These are phyloP conservation scores for Mimumesa dahlbomi DNA, from an alignment of 2,888 invertebrate species.

Conservation along the genomic window DNA sequence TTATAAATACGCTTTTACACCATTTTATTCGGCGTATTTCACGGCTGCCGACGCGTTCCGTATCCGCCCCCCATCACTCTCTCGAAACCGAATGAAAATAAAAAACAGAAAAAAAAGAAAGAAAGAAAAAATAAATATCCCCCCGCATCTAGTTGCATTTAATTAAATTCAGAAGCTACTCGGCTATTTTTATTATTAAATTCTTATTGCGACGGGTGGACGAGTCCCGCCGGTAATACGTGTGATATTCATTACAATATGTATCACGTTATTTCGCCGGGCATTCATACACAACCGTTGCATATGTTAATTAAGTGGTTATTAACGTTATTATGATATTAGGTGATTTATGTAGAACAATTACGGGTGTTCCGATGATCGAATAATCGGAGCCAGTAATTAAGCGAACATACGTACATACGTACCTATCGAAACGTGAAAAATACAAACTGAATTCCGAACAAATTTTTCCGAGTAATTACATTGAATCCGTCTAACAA, in stretches of 20 bases:
- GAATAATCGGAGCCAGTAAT: not conserved
- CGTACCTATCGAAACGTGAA: too few species aligned
- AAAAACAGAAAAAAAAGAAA: too few species aligned
- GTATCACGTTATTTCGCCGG: too few species aligned
- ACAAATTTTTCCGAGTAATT: too few species aligned
- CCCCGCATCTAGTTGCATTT: not conserved
- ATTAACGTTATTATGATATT: not conserved
- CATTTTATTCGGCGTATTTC: slow-evolving; percentile 9
- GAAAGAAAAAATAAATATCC: not conserved
- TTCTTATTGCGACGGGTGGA: not conserved
- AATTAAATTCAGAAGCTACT: not conserved
- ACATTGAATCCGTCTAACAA: too few species aligned
- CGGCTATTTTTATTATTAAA: not conserved
- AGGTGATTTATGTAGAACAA: not conserved
- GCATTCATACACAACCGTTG: too few species aligned
- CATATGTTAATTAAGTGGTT: not conserved
- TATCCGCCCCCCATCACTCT: too few species aligned
- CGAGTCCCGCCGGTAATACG: not conserved
- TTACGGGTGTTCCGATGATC: not conserved
- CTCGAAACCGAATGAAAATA: too few species aligned
- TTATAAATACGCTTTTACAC: slow-evolving; percentile 16
- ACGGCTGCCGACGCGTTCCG: slow-evolving; percentile 1
- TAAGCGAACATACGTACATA: too few species aligned
- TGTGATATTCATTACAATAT: too few species aligned
- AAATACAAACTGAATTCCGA: too few species aligned